Base-by-base conservation (phyloP, 2,113 vertebrate genomes). In the Prunella himalayana region DNA sequence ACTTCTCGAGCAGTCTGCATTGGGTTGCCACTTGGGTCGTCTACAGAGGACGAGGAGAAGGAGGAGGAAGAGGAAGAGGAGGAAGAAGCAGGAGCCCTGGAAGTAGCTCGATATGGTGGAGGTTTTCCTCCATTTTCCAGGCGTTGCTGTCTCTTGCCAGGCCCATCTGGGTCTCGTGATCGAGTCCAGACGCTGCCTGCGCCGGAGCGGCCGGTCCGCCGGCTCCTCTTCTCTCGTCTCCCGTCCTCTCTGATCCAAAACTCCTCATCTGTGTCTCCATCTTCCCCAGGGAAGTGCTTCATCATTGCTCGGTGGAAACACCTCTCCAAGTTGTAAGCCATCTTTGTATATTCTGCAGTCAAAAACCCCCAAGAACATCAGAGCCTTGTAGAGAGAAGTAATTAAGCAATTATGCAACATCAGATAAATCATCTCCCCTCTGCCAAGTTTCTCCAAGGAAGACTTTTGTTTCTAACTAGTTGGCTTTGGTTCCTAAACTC, bases 251-350 rank as follows among this genome's bases (percentile, higher is more conserved):
- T 97, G 89, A 99, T 96, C 97, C 99, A 99, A 89, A 99, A 99
- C 75, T 99, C 99, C 61, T 99, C 99, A n/a, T 99, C 99, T 0
- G 99, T 99, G 96, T 99, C 99, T 10, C 98, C 99, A 15, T 99
- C 99, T 96, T 99, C 99, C 5, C 98, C 98, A 49, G 99, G 99
- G 82, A 99, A 99, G 95, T 99, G 99, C 97, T 99, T 99, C 54
- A 98, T 97, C 96, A 99, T 98, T 6, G 99, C 99, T 69, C 99
- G 98, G 97, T 98, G 99, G 90, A 99, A 99, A 96, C 99, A 99
- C 37, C 99, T 98, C 71, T 99, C 99, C 56, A 99, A 97, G 80
- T 99, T 99, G 93, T 99, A 99, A 3, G 99, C 99, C 99, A 99
- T 99, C 97, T 98, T 98, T 18, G 99, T 99, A 94, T 99, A 99